Evolutionary conservation across 2,888 invertebrate genomes (phyloP).

Genomic region (Mylabris sibirica): DNA sequence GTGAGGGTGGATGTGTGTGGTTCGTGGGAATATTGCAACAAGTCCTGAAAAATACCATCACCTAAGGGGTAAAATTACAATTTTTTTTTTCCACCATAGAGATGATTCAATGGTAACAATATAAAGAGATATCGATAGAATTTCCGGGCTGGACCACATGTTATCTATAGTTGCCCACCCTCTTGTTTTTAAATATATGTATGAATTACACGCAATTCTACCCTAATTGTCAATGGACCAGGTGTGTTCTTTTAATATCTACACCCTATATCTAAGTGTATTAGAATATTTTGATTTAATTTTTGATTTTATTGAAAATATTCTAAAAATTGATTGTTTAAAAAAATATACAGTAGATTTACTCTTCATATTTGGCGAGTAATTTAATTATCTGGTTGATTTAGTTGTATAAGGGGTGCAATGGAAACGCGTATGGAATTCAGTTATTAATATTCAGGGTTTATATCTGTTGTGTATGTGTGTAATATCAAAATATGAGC

Average conservation of each 20-base stretch:
- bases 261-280: neutral
- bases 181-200: neutral
- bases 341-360: constrained; percentile 17
- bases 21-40: constrained; percentile 25
- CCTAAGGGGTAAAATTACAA: neutral
- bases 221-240: constrained; percentile 22
- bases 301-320: neutral
- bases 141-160: constrained; percentile 36
- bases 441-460: constrained; percentile 47
- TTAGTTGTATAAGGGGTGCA: constrained; percentile 35
- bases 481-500: constrained; percentile 17
- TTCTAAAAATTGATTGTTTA: neutral
- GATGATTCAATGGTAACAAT: neutral
- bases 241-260: constrained; percentile 17
- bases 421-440: constrained; percentile 41
- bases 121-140: neutral
- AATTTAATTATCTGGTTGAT: constrained; percentile 37
- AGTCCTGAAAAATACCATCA: neutral
- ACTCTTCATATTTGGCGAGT: constrained; percentile 33
- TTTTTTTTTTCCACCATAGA: neutral
- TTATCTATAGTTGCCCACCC: constrained; percentile 20
- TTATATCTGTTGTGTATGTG: constrained; percentile 34
- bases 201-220: constrained; percentile 22
- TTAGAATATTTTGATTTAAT: neutral
- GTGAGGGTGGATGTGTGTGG: constrained; percentile 23